phyloP scores from a whole-genome alignment of 2,888 invertebrate genomes.

The Ophioninae sp. region DNA sequence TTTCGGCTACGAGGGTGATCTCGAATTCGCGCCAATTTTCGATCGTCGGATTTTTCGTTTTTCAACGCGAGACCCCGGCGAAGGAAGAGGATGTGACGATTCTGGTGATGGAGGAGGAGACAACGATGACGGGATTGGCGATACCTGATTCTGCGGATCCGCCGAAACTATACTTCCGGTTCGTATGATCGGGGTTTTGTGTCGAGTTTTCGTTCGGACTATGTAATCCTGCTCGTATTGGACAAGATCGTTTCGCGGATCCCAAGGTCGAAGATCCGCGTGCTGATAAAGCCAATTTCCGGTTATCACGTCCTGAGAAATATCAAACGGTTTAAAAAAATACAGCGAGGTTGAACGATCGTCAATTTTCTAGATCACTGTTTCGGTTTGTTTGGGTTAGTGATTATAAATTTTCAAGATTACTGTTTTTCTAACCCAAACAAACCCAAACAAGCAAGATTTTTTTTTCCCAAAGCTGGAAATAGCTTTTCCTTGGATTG shows the following conservation, averaged over 20 bases:
- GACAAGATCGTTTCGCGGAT: conserved; percentile 90
- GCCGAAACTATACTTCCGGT: conserved; percentile 88
- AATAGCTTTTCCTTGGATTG: too few relatives aligned
- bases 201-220: conserved; percentile 89
- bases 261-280: conserved; percentile 94
- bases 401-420: too few relatives aligned
- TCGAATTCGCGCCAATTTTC: conserved; percentile 51
- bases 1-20: conserved; percentile 36
- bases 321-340: neutral
- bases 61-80: neutral
- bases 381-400: too few relatives aligned
- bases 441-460: too few relatives aligned
- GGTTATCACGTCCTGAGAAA: conserved; percentile 80
- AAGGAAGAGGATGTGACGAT: neutral
- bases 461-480: too few relatives aligned
- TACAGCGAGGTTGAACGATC: neutral
- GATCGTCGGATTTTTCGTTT: conserved; percentile 43
- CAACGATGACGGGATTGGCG: conserved; percentile 43
- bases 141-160: conserved; percentile 82
- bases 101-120: too few relatives aligned
- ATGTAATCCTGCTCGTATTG: conserved; percentile 93
- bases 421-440: too few relatives aligned
- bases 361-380: neutral
- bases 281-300: conserved; percentile 89
- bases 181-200: conserved; percentile 88